A percentile compares a stretch with the other conserved stretches of the same genome.
phyloP scores from a whole-genome alignment of 1,140 invertebrate species.

The Ceratoteleas bidentatus region DNA sequence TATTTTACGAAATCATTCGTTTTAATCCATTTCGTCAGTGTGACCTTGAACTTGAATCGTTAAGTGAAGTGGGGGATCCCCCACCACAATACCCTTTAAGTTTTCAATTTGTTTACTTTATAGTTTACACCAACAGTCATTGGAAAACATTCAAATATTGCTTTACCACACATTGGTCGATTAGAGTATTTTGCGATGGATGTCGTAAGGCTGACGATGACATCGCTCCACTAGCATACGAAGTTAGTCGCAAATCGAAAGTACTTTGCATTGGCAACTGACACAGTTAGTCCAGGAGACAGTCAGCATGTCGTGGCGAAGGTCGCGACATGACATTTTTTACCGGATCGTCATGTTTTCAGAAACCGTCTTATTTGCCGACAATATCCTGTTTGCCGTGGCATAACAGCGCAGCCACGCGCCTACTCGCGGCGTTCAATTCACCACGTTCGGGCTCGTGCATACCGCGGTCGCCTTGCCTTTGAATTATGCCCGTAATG shows the following conservation, averaged over 20 bases:
- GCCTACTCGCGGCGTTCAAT: slow-evolving; percentile 36
- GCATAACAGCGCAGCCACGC: slow-evolving; percentile 37
- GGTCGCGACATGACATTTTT: slow-evolving; percentile 56
- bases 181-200: too few species aligned
- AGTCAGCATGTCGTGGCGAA: slow-evolving; percentile 33
- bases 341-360: slow-evolving; percentile 51
- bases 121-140: too few species aligned
- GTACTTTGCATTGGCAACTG: slow-evolving; percentile 51
- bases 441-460: slow-evolving; percentile 21
- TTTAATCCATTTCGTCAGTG: too few species aligned
- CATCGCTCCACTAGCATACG: too few species aligned
- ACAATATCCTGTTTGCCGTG: slow-evolving; percentile 54
- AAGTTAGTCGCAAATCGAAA: slow-evolving; percentile 28
- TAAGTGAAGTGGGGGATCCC: too few species aligned
- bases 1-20: too few species aligned
- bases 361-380: slow-evolving; percentile 49
- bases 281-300: slow-evolving; percentile 50
- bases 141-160: too few species aligned
- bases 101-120: too few species aligned
- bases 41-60: too few species aligned
- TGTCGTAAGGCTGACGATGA: too few species aligned
- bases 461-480: slow-evolving; percentile 25
- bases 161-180: too few species aligned
- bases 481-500: slow-evolving; percentile 45
- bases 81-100: too few species aligned